Percentiles rank a stretch among this genome's conserved stretches.
Conservation (phyloP, 53 echinoderm and acorn worm species). For the Mesocentrotus franciscanus region DNA sequence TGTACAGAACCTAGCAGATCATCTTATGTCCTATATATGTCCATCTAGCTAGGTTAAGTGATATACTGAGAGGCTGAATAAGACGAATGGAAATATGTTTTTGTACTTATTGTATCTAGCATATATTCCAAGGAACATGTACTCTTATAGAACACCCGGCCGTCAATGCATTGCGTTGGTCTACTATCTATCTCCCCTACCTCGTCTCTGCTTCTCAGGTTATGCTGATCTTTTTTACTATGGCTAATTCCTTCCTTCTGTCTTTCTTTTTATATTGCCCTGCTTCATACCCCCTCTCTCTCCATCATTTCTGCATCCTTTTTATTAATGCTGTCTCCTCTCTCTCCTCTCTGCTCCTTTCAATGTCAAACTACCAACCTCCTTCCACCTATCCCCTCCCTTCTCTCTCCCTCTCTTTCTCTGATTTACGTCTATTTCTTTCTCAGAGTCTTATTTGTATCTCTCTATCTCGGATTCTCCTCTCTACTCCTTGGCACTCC, state of each 20-base stretch:
- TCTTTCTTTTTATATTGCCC: not conserved
- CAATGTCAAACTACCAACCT: too few species aligned
- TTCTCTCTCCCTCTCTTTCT: too few species aligned
- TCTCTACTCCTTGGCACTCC: not conserved
- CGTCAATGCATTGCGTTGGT: not conserved
- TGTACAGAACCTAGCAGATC: slow-evolving; percentile 40
- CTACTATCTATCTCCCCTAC: not conserved
- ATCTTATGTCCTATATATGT: slow-evolving; percentile 46
- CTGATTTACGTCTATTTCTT: too few species aligned
- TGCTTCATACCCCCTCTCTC: not conserved
- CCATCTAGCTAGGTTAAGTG: not conserved
- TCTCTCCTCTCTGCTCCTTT: not conserved
- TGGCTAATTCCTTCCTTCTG: too few species aligned
- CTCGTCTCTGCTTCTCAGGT: not conserved
- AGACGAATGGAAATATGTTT: not conserved
- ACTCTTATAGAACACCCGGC: too few species aligned
- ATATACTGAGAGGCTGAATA: not conserved
- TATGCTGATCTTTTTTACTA: not conserved
- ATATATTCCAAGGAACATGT: not conserved
- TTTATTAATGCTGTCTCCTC: not conserved
- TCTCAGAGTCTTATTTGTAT: too few species aligned
- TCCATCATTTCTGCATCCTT: not conserved
- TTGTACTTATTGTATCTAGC: not conserved
- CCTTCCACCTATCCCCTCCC: too few species aligned
- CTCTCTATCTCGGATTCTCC: too few species aligned